Evolutionary conservation across 2,113 vertebrate genomes (phyloP).

Genomic region (Sylvia atricapilla): DNA sequence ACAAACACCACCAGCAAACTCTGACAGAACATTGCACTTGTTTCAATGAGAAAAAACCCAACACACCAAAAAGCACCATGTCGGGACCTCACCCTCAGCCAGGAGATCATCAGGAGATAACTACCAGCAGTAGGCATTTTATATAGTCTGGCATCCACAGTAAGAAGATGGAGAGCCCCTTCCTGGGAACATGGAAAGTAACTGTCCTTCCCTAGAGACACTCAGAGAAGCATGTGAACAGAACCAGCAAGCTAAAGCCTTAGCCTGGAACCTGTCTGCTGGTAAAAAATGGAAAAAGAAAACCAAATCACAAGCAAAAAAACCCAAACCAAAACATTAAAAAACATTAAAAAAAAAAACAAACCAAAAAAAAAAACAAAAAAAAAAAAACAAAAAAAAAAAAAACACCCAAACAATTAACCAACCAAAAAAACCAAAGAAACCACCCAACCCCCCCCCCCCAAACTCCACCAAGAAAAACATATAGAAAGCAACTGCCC

Average conservation of each 20-base stretch:
- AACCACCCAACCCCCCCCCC: accelerated
- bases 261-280: not conserved
- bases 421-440: too few relatives aligned
- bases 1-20: not conserved
- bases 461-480: not conserved
- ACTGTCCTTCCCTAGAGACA: not conserved
- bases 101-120: not conserved
- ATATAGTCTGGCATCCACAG: not conserved
- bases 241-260: not conserved
- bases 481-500: not conserved
- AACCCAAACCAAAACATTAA: not conserved
- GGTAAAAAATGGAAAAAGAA: too few relatives aligned
- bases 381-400: not conserved
- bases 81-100: not conserved
- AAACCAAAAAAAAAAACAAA: not conserved
- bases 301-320: not conserved
- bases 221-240: not conserved
- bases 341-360: too few relatives aligned
- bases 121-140: not conserved
- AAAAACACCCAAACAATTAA: too few relatives aligned
- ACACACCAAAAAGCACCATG: not conserved
- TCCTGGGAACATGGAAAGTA: not conserved
- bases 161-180: not conserved
- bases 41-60: not conserved
- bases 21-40: not conserved